Base-by-base conservation (phyloP, 2,113 vertebrate species). In the Gulo gulo region DNA sequence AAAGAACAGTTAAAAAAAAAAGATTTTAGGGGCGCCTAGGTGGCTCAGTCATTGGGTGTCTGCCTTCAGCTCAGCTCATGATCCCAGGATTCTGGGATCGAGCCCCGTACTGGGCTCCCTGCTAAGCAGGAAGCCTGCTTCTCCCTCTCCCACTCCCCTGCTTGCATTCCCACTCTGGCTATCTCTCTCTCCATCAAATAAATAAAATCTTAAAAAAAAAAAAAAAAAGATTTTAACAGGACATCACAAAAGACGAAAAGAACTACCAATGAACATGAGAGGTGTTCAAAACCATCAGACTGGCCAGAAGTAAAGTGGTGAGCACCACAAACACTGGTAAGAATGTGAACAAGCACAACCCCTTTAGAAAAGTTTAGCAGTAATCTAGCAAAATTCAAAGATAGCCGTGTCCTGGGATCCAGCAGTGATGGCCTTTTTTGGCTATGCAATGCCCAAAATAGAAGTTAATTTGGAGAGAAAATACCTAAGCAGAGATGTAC, bases 321-420 rank as follows among this genome's bases (percentile, higher is more conserved):
- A 57, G 13, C 29, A 24, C 31, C 14, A 8, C 14, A 16, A 14
- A 9, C 63, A 34, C 13, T 0, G 10, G 39, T 11, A 3, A 4
- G 1, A 36, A 2, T 1, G 2, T 10, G 23, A 50, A 20, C 29
- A 1, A 23, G 39, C 24, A 6, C 6, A 1, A 12, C 7, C 61
- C 45, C 59, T 88, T 39, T 1, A 24, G 42, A 84, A 78, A 69
- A 52, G 24, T 29, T 2, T 18, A 42, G 1, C 69, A 24, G 29
- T 29, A 52, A 39, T 21, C 18, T 42, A n/a, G 42, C 14, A 21
- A 85, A 71, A 42, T 34, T 31, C 36, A 88, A 61, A 73, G 63
- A 21, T 2, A 42, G 0, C 36, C 36, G 18, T 6, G 16, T 3
- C 63, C 29, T n/a, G 52, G 39, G 39, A 57, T 12, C 39, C 61